Conservation (phyloP, 2,113 vertebrate genomes). For the Sciurus niger region DNA sequence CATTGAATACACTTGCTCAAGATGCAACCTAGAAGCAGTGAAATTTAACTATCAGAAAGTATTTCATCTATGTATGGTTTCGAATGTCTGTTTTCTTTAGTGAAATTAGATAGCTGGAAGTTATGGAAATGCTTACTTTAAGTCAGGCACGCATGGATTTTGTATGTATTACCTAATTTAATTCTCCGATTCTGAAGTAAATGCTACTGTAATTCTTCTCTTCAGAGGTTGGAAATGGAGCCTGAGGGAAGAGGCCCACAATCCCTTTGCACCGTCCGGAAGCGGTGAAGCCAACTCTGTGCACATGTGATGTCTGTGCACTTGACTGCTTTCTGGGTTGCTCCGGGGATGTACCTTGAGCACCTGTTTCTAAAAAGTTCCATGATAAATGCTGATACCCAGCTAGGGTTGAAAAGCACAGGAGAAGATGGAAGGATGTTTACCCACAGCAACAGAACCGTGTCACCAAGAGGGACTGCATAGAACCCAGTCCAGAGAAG, state of each 20-base stretch:
- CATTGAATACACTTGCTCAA: background rate
- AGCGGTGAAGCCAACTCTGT: background rate
- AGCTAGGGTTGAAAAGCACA: conserved; percentile 12
- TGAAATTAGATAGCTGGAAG: background rate
- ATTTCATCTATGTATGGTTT: background rate
- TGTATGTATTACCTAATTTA: background rate
- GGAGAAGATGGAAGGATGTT: conserved; percentile 12
- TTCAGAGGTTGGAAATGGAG: conserved; percentile 14
- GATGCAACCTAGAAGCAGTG: background rate
- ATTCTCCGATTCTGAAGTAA: background rate
- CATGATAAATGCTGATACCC: background rate
- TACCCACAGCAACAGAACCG: background rate
- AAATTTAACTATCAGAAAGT: background rate
- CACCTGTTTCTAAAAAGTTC: conserved; percentile 38
- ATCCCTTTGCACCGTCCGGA: background rate
- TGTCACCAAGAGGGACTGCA: background rate
- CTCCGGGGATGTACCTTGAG: background rate
- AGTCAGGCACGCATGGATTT: background rate
- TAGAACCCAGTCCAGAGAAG: background rate
- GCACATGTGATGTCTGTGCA: fast-evolving
- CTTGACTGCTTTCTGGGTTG: background rate
- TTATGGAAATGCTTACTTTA: conserved; percentile 7
- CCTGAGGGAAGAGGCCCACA: background rate
- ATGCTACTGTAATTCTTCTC: background rate
- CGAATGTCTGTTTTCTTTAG: background rate